Evolutionary conservation across 2,113 vertebrate species (phyloP), one percentile per base, ranked within the genome.

Genomic region (Lanius collurio): DNA sequence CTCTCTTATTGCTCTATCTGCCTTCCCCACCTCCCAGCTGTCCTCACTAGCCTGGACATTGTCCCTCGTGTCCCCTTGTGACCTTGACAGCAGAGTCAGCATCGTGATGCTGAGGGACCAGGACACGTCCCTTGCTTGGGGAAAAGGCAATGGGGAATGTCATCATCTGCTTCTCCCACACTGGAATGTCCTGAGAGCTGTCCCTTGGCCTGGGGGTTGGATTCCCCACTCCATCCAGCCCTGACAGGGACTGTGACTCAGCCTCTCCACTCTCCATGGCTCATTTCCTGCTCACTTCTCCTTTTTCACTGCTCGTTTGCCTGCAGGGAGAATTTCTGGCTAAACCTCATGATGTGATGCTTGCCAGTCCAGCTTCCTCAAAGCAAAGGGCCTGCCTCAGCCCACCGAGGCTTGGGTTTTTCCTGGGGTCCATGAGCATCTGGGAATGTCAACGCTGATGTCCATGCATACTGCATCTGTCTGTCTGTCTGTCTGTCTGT

Each of bases 281-380:
- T 97, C 57, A 9, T 88, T 95, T 94, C 95, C 96, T 95, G 91
- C 86, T 87, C 55, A 5, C n/a, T 90, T 37, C 84, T 73, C 71
- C 91, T 82, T 31, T 57, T 63, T 56, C 59, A 13, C 74, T 75
- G 87, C 94, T 84, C 31, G 0, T 26, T 67, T 90, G 93, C 95
- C 91, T 44, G 46, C 70, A 73, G 82, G 94, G 91, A 62, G 33
- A 89, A 87, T 94, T 91, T 77, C 78, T 91, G 65, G 62, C 70
- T 67, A 69, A 42, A 44, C 28, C 74, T 37, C 74, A 30, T 60
- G 69, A 76, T 47, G 31, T 8, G 62, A 33, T 60, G 24, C 21
- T 79, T 53, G 20, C 60, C 55, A 46, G 28, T 15, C 62, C 60
- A 35, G 63, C 33, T 68, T 11, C 46, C 49, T 39, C 46, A 57